These are phyloP conservation scores for Stichopus chloronotus DNA, from an alignment of 35 echinoderm and acorn worm species.

Conservation along the genomic window DNA sequence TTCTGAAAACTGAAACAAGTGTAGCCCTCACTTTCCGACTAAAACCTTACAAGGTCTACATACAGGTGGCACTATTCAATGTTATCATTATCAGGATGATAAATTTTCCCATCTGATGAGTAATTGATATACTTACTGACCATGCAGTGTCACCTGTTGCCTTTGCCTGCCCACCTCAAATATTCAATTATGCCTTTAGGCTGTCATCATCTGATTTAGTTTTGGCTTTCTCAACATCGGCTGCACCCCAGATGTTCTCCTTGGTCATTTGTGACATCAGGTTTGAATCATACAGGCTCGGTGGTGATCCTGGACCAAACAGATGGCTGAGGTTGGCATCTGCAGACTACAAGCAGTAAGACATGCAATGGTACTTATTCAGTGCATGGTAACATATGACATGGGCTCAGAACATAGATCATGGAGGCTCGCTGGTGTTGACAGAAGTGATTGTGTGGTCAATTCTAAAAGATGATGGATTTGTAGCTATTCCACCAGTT, in stretches of 20 bases:
- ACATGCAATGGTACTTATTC: no score
- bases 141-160: constrained; percentile 29
- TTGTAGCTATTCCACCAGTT: no score
- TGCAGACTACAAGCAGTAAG: constrained; percentile 24
- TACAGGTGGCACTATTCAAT: not conserved
- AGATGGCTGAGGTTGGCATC: constrained; percentile 54
- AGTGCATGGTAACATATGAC: no score
- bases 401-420: no score
- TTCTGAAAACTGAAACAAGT: no score
- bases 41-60: not conserved
- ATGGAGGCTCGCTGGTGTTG: no score
- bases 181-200: constrained; percentile 83
- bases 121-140: constrained; percentile 3
- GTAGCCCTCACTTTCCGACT: no score
- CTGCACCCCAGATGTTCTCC: constrained; percentile 94
- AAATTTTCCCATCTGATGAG: no score
- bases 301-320: constrained; percentile 86
- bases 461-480: no score
- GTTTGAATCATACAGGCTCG: constrained; percentile 80
- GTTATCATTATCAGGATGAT: not conserved
- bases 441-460: no score
- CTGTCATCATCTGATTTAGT: constrained; percentile 62
- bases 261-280: constrained; percentile 80
- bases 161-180: constrained; percentile 11
- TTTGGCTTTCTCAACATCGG: constrained; percentile 51